A percentile compares a stretch with the other conserved stretches of the same genome.
Conservation (phyloP, 64 coral and sea anemone genomes). For the Astreopora myriophthalma region DNA sequence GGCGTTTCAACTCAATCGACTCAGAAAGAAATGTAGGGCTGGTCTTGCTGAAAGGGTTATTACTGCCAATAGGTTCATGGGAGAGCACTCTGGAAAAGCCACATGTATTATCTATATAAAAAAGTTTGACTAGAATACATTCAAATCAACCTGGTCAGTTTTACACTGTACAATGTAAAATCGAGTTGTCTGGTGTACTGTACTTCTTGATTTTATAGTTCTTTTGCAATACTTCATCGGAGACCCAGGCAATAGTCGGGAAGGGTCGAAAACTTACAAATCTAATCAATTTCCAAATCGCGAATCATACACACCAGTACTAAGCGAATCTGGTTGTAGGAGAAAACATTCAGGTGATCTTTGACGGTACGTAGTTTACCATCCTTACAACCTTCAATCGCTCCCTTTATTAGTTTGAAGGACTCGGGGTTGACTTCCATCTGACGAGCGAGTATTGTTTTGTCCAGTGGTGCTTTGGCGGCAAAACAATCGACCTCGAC, state of each 20-base stretch:
- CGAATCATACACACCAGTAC: constrained; percentile 23
- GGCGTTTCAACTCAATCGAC: background rate
- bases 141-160: too few species aligned
- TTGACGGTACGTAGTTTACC: constrained; percentile 8
- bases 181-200: background rate
- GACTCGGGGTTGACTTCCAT: background rate
- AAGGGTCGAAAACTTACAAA: background rate
- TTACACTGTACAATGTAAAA: background rate
- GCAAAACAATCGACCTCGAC: constrained; percentile 30
- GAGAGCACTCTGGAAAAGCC: background rate
- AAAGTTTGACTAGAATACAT: too few species aligned
- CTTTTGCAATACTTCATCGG: too few species aligned
- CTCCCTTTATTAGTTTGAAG: background rate
- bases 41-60: background rate
- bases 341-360: background rate
- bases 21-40: background rate
- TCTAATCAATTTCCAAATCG: constrained; percentile 24
- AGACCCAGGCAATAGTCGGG: too few species aligned
- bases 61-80: background rate
- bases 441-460: background rate
- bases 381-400: background rate
- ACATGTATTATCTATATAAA: too few species aligned
- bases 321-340: constrained; percentile 26
- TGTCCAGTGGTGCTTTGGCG: background rate
- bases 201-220: background rate